These are phyloP conservation scores for Adelges cooleyi DNA, from an alignment of 1,140 invertebrate species.

Conservation along the genomic window DNA sequence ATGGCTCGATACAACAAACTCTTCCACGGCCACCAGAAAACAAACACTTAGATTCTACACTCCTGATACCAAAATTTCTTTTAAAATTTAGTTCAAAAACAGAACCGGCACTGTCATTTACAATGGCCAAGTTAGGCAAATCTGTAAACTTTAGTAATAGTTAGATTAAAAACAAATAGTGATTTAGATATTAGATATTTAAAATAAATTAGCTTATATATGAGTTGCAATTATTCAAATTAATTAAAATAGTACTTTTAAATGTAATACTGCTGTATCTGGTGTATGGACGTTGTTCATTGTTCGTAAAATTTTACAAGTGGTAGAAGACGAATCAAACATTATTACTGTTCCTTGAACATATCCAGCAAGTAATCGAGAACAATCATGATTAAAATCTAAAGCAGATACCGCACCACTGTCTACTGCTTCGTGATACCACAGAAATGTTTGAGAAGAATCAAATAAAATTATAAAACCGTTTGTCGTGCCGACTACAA, in stretches of 20 bases:
- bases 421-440: conserved; percentile 55
- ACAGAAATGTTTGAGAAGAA: conserved; percentile 57
- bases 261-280: conserved; percentile 65
- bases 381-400: conserved; percentile 74
- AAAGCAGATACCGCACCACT: conserved; percentile 63
- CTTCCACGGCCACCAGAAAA: conserved; percentile 91
- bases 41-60: conserved; percentile 75
- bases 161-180: too few species aligned
- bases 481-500: conserved; percentile 86
- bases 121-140: conserved; percentile 61
- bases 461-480: conserved; percentile 85
- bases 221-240: too few species aligned
- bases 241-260: conserved; percentile 53
- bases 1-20: conserved; percentile 78
- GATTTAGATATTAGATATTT: too few species aligned
- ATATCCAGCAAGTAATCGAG: conserved; percentile 71
- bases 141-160: conserved; percentile 73
- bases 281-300: conserved; percentile 43
- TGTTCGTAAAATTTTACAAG: conserved; percentile 63
- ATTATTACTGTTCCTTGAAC: conserved; percentile 77
- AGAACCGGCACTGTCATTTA: conserved; percentile 91
- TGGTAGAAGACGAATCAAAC: conserved; percentile 54
- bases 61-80: conserved; percentile 73
- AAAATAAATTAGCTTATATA: too few species aligned
- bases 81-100: conserved; percentile 91